Base-by-base conservation (phyloP, 1,140 invertebrate genomes). In the Armadillidium nasatum region DNA sequence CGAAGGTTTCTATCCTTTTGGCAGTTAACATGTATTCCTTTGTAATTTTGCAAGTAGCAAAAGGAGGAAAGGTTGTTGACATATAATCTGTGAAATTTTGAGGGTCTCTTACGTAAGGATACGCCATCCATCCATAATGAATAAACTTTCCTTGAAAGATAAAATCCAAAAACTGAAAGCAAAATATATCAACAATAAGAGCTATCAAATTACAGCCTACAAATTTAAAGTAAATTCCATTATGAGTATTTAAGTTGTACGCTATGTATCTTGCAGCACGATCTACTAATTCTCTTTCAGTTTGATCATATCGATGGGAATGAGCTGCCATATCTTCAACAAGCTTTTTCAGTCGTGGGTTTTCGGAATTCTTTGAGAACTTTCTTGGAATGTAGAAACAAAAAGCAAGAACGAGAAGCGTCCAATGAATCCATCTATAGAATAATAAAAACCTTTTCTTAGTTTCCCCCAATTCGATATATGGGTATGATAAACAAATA, bases 371-470 rank as follows among this genome's bases (percentile, higher is more conserved):
- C 60, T 74, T 74, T 15, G 73, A 74, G 68, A 74, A 74, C 73
- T 74, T 74, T 60, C 73, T 75, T 23, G 73, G 54, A 45, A 75
- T 75, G 73, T 75, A 74, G 67, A 68, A 75, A 54, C 66, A 75
- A 43, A 67, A 60, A 45, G 54, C 73, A 43, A 75, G 66, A 75
- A 75, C 73, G 19, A 75, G 44, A 13, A 75, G 43, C 11, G 73
- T 75, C 73, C 73, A 75, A 66, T 75, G 73, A 21, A 75, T 75
- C 73, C 73, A 75, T n/a, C 73, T 66, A 50, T 75, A 75, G 67
- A 75, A 75, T 19, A 75, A 60, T 10, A 75, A 43, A 44, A 68
- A 75, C 33, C 73, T 75, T 44, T 67, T 66, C 11, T 67, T 67
- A 15, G 43, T 23, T n/a, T 67, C 73, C n/a, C 60, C 60, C 45